phyloP scores from a whole-genome alignment of 2,113 vertebrate genomes.

The Lasiurus cinereus region DNA sequence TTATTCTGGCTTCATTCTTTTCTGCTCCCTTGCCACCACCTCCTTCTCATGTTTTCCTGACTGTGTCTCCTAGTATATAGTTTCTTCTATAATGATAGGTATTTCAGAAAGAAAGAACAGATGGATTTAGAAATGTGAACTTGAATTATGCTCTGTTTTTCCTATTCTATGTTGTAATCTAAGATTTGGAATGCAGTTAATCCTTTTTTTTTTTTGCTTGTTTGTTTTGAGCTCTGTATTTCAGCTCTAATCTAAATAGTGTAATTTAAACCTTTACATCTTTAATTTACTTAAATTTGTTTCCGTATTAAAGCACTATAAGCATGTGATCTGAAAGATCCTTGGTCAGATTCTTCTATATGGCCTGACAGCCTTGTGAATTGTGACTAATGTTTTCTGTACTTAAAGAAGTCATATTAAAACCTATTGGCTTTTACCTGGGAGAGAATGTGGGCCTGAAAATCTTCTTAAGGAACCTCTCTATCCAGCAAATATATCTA shows the following conservation, averaged over 20 bases:
- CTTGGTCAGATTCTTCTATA: background rate
- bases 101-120: conserved; percentile 42
- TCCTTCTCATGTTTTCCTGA: background rate
- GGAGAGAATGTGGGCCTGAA: conserved; percentile 6
- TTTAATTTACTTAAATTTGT: conserved; percentile 40
- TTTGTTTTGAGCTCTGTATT: conserved; percentile 38
- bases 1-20: background rate
- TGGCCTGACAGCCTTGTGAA: background rate
- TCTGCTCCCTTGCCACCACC: background rate
- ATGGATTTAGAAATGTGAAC: conserved; percentile 61
- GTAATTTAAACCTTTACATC: conserved; percentile 12
- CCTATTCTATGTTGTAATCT: conserved; percentile 51
- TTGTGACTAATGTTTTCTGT: background rate
- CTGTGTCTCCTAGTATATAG: conserved; percentile 6
- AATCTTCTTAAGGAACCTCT: conserved; percentile 35
- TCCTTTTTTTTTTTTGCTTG: background rate
- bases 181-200: conserved; percentile 59
- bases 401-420: background rate
- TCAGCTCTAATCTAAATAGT: conserved; percentile 20
- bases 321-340: background rate
- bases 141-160: conserved; percentile 28
- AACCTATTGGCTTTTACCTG: background rate
- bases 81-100: background rate
- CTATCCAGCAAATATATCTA: background rate
- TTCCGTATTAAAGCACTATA: background rate